phyloP scores from a whole-genome alignment of 1,140 invertebrate genomes.

The Camponotus floridanus region DNA sequence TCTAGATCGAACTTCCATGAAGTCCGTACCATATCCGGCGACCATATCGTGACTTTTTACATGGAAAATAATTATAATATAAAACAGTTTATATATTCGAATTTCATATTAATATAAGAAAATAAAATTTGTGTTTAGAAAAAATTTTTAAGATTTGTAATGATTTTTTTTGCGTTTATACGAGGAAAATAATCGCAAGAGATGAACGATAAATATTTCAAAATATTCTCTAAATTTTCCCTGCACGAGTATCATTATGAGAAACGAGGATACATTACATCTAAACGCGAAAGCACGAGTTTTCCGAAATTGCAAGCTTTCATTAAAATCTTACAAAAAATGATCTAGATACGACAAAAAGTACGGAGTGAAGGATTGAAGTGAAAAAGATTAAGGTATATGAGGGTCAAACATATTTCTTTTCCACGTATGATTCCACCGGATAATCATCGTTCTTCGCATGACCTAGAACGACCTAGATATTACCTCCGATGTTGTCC shows the following conservation, averaged over 20 bases:
- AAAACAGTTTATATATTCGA: background rate
- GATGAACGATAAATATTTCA: background rate
- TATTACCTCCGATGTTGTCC: constrained; percentile 57
- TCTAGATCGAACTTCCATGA: background rate
- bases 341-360: background rate
- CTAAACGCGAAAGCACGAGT: background rate
- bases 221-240: background rate
- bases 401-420: constrained; percentile 42
- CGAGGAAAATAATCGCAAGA: background rate
- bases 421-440: constrained; percentile 22
- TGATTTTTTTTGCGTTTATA: background rate
- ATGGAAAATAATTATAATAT: background rate
- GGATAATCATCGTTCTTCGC: constrained; percentile 46
- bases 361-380: constrained; percentile 14
- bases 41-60: background rate
- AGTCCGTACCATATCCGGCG: too few species aligned
- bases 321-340: constrained; percentile 33
- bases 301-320: background rate
- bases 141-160: background rate
- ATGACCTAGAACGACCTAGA: constrained; percentile 68
- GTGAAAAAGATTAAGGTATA: constrained; percentile 37
- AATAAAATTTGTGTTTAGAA: background rate
- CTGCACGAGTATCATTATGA: background rate
- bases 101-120: background rate
- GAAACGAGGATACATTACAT: background rate